Conservation (phyloP, 2,888 invertebrate species). For the Tethea ocularis region DNA sequence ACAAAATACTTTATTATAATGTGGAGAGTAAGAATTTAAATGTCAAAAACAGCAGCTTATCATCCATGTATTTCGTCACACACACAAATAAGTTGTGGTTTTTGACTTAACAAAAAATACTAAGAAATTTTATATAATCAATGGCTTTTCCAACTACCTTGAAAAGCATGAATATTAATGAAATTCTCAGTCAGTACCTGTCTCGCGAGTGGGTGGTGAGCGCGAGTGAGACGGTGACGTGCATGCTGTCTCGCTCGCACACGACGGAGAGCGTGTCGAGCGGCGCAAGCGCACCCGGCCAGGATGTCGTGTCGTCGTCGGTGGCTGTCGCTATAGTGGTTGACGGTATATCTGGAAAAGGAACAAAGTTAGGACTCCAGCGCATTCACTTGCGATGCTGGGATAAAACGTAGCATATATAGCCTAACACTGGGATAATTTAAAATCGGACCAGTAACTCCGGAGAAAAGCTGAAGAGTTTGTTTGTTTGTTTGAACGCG, state of each 20-base stretch:
- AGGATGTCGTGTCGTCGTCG: slow-evolving; percentile 59
- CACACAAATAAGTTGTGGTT: neutral
- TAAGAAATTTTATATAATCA: neutral
- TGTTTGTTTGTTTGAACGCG: too few species aligned
- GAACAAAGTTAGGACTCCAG: too few species aligned
- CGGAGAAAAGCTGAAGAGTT: too few species aligned
- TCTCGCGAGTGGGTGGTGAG: slow-evolving; percentile 21
- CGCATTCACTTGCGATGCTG: too few species aligned
- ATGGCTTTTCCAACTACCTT: neutral
- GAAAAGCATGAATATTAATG: neutral
- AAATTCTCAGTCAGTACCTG: neutral
- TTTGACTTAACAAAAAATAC: neutral
- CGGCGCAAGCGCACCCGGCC: slow-evolving; percentile 68
- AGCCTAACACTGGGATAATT: too few species aligned
- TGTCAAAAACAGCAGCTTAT: too few species aligned
- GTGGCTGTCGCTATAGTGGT: slow-evolving; percentile 75
- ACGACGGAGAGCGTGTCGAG: slow-evolving; percentile 71
- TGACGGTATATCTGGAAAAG: slow-evolving; percentile 58
- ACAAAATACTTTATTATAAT: too few species aligned
- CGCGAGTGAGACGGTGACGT: slow-evolving; percentile 72
- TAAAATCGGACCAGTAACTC: too few species aligned
- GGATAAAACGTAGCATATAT: too few species aligned
- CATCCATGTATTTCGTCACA: too few species aligned
- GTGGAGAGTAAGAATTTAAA: too few species aligned
- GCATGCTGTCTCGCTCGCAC: slow-evolving; percentile 79